These are phyloP conservation scores for Heliconius hermathena DNA, from an alignment of 1,140 invertebrate genomes.

Conservation along the genomic window DNA sequence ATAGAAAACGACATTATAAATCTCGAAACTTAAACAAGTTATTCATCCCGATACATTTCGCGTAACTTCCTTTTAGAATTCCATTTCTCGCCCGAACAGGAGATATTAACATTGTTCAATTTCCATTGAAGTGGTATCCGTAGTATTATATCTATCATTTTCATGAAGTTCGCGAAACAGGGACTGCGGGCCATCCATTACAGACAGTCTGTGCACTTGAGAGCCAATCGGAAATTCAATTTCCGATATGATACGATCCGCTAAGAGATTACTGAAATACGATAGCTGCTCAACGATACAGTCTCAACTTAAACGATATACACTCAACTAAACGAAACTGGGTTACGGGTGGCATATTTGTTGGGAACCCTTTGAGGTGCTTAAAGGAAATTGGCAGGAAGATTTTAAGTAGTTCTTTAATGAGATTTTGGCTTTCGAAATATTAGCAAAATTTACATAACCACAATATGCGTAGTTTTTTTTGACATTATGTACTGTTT, in stretches of 20 bases:
- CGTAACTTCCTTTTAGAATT: constrained; percentile 16
- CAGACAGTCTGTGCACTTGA: constrained; percentile 52
- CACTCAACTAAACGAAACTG: constrained; percentile 36
- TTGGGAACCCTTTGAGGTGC: constrained; percentile 6
- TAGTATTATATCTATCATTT: constrained; percentile 60
- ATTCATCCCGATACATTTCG: neutral
- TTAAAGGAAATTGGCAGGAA: constrained; percentile 8
- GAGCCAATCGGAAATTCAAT: constrained; percentile 72
- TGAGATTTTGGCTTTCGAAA: neutral
- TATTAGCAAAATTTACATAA: neutral
- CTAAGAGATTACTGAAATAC: constrained; percentile 70
- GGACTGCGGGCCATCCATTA: constrained; percentile 58
- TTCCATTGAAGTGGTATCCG: constrained; percentile 37
- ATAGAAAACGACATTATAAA: constrained; percentile 6
- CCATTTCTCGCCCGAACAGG: constrained; percentile 16
- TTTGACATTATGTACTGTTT: neutral
- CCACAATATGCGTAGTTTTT: neutral
- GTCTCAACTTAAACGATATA: constrained; percentile 45
- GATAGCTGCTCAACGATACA: constrained; percentile 45
- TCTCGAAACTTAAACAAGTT: constrained; percentile 11
- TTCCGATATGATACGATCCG: constrained; percentile 61
- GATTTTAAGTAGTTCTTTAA: neutral
- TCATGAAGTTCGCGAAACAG: constrained; percentile 53
- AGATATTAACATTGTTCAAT: constrained; percentile 34
- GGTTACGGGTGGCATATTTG: constrained; percentile 25